phyloP scores from a whole-genome alignment of 2,797 vertebrate genomes.

The Syndactyla subalaris region DNA sequence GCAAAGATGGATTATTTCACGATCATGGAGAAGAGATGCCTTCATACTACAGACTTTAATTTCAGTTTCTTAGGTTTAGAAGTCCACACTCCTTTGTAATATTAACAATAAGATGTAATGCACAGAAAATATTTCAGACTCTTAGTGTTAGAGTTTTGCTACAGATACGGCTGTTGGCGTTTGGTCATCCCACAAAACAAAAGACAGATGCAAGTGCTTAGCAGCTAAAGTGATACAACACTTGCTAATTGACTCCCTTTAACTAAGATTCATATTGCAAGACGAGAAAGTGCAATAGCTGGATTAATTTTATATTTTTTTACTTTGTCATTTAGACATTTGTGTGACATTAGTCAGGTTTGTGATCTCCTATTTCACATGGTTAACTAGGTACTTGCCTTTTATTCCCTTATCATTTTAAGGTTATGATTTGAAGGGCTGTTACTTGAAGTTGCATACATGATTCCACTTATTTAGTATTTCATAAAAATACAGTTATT shows the following conservation, averaged over 20 bases:
- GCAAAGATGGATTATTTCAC: neutral
- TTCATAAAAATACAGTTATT: neutral
- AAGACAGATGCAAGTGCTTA: neutral
- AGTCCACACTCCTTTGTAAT: neutral
- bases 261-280: neutral
- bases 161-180: neutral
- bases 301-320: neutral
- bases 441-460: neutral
- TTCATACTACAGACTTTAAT: neutral
- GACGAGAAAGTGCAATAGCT: neutral
- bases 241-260: neutral
- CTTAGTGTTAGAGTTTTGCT: neutral
- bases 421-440: neutral
- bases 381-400: neutral
- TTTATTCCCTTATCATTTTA: neutral
- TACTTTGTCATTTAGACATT: neutral
- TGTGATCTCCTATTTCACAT: neutral
- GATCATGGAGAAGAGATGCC: neutral
- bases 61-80: neutral
- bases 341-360: neutral
- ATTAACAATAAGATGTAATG: neutral
- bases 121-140: neutral
- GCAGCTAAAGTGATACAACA: neutral
- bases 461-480: neutral
- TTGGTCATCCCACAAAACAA: neutral